Conservation (phyloP, 2,888 invertebrate genomes). For the Tetranychus piercei region DNA sequence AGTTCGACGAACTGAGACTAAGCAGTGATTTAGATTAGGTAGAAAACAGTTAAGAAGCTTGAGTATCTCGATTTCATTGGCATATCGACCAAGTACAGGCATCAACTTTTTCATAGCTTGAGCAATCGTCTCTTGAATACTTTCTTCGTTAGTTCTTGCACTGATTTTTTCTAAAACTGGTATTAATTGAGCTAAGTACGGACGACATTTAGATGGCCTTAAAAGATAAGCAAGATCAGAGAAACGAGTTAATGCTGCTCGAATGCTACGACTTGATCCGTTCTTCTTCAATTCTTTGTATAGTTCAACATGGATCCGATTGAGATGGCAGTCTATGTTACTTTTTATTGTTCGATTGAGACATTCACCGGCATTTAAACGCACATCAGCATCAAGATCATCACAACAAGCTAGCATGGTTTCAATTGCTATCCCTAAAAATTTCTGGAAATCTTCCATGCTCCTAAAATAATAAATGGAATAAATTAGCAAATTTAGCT, state of each 20-base stretch:
- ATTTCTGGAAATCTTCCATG: slow-evolving; percentile 35
- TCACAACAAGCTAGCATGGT: slow-evolving; percentile 51
- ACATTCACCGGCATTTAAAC: slow-evolving; percentile 62
- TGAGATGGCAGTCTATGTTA: slow-evolving; percentile 47
- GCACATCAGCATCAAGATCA: slow-evolving; percentile 55
- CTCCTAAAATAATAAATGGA: slow-evolving; percentile 3
- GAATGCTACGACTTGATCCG: slow-evolving; percentile 47
- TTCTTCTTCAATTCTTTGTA: slow-evolving; percentile 65
- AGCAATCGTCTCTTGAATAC: slow-evolving; percentile 48
- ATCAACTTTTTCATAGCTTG: slow-evolving; percentile 46
- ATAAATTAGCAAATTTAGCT: slow-evolving; percentile 35
- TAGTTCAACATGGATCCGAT: slow-evolving; percentile 56
- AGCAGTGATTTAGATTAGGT: slow-evolving; percentile 44
- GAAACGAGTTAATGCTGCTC: slow-evolving; percentile 57
- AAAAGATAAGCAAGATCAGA: slow-evolving; percentile 54
- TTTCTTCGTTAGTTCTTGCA: slow-evolving; percentile 48
- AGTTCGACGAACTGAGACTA: slow-evolving; percentile 59
- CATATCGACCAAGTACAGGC: slow-evolving; percentile 47
- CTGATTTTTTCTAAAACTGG: slow-evolving; percentile 54
- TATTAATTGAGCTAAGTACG: slow-evolving; percentile 53
- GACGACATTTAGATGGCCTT: slow-evolving; percentile 51
- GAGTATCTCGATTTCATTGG: slow-evolving; percentile 52
- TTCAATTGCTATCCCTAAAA: slow-evolving; percentile 51
- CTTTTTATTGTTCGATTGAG: slow-evolving; percentile 49
- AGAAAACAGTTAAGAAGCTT: slow-evolving; percentile 48